Conservation (phyloP, 2,888 invertebrate species). For the Cyaniris semiargus region DNA sequence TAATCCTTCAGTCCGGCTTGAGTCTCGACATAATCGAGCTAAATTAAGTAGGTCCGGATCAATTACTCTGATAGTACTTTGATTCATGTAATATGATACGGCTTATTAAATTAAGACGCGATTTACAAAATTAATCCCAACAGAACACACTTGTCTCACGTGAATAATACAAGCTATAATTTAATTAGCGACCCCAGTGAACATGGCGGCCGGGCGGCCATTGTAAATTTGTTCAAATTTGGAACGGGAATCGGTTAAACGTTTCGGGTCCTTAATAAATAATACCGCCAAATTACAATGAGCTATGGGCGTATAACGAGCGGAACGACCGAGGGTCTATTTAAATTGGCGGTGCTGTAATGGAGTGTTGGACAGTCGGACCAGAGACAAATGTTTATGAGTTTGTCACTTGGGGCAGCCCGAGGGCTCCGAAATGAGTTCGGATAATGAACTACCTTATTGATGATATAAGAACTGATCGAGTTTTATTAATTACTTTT, state of each 20-base stretch:
- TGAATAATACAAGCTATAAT: conserved; percentile 1
- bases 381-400: conserved; percentile 79
- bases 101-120: conserved; percentile 12
- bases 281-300: not conserved
- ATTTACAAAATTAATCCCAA: conserved; percentile 1
- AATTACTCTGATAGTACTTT: not conserved
- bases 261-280: conserved; percentile 75
- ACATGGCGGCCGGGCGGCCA: conserved; percentile 57
- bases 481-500: conserved; percentile 8
- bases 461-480: conserved; percentile 20
- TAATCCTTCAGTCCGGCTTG: no score
- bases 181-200: conserved; percentile 35
- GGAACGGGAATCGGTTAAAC: conserved; percentile 76
- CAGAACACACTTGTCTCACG: not conserved
- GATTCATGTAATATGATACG: not conserved
- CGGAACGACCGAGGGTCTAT: conserved; percentile 46
- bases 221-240: conserved; percentile 79
- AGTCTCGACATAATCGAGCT: not conserved
- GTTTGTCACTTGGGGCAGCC: conserved; percentile 74
- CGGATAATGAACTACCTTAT: conserved; percentile 45
- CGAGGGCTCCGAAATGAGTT: conserved; percentile 55
- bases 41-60: not conserved
- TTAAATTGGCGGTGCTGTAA: conserved; percentile 49
- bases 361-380: conserved; percentile 64
- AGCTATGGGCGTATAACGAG: not conserved